Percentiles rank a stretch among this genome's conserved stretches.
These are phyloP conservation scores for Platyrinchus mystaceus DNA, from an alignment of 2,797 vertebrate genomes.

Conservation along the genomic window DNA sequence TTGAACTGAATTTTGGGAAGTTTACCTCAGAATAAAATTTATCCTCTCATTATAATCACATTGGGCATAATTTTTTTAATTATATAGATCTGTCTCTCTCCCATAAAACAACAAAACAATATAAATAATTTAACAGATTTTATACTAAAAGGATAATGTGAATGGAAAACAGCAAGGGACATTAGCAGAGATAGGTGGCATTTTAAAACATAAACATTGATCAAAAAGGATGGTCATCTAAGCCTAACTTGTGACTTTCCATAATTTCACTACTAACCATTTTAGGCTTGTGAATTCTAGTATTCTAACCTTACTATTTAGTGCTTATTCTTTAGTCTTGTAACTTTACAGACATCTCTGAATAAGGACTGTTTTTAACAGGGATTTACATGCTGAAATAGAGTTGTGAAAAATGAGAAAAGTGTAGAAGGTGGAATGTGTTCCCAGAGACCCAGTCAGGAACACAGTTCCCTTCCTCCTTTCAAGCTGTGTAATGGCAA, in stretches of 20 bases:
- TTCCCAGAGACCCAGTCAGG: neutral
- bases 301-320: neutral
- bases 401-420: neutral
- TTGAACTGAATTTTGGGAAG: neutral
- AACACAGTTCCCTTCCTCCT: neutral
- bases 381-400: neutral
- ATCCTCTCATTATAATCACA: neutral
- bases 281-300: neutral
- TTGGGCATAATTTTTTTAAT: too few species aligned
- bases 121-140: neutral
- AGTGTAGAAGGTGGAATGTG: neutral
- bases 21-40: neutral
- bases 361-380: neutral
- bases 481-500: neutral
- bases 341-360: neutral
- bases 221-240: accelerated
- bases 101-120: neutral
- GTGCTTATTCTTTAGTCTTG: neutral
- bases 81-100: neutral
- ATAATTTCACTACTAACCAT: neutral
- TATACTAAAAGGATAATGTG: neutral
- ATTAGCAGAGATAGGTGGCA: neutral
- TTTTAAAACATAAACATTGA: neutral
- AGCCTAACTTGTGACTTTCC: neutral
- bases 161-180: neutral